phyloP scores from a whole-genome alignment of 1,140 invertebrate species.

The Diorhabda elongata region DNA sequence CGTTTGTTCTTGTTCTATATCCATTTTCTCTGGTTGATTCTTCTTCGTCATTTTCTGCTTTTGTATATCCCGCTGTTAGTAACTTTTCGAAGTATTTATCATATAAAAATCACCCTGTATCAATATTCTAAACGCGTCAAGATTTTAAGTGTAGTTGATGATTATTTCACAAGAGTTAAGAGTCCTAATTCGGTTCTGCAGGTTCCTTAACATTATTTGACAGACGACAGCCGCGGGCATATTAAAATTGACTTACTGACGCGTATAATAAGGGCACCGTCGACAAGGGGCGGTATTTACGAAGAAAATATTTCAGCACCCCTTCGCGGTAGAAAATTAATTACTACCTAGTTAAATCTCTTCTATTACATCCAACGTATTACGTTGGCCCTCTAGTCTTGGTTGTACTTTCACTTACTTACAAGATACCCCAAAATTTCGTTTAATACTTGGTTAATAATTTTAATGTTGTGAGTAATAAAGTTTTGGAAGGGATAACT shows the following conservation, averaged over 20 bases:
- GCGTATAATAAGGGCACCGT: slow-evolving; percentile 26
- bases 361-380: background rate
- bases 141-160: too few species aligned
- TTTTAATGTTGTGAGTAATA: background rate
- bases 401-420: background rate
- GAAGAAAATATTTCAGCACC: slow-evolving; percentile 8
- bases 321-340: slow-evolving; percentile 8
- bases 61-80: too few species aligned
- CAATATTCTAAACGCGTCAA: too few species aligned
- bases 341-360: slow-evolving; percentile 5
- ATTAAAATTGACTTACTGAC: slow-evolving; percentile 32
- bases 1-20: too few species aligned
- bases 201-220: slow-evolving; percentile 22
- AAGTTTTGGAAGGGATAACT: too few species aligned
- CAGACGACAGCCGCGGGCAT: slow-evolving; percentile 27
- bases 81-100: too few species aligned
- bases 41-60: too few species aligned
- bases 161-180: too few species aligned
- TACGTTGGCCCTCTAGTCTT: background rate
- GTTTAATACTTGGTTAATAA: background rate
- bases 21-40: too few species aligned
- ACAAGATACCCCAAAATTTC: background rate
- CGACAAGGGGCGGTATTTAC: slow-evolving; percentile 2
- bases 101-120: too few species aligned
- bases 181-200: slow-evolving; percentile 1